These are phyloP conservation scores for Tychaedon coryphoeus DNA, from an alignment of 2,113 vertebrate genomes.

Conservation along the genomic window DNA sequence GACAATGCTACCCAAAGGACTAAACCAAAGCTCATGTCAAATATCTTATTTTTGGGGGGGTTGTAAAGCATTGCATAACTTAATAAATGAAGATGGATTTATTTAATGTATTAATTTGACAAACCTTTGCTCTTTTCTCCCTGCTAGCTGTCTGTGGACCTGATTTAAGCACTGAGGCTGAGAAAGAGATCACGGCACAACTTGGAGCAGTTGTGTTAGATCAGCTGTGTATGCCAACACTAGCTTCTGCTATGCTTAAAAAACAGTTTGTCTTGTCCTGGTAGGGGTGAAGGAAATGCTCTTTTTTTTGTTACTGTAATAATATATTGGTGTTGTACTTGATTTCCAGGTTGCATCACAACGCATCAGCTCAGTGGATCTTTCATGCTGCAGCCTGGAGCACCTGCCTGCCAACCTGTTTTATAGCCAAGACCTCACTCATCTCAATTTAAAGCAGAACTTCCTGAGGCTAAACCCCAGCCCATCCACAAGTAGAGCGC, in stretches of 20 bases:
- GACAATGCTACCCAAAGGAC: neutral
- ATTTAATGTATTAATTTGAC: neutral
- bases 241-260: neutral
- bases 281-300: neutral
- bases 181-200: neutral
- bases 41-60: neutral
- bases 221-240: neutral
- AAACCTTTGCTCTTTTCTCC: neutral
- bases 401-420: slow-evolving; percentile 93
- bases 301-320: neutral
- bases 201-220: neutral
- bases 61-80: fast-evolving
- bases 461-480: slow-evolving; percentile 79
- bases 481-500: slow-evolving; percentile 76
- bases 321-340: neutral
- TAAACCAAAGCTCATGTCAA: neutral
- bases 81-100: neutral
- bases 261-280: neutral
- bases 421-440: slow-evolving; percentile 98
- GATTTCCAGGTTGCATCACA: slow-evolving; percentile 90
- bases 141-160: neutral
- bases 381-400: slow-evolving; percentile 96
- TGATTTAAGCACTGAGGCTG: neutral
- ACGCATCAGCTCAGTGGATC: slow-evolving; percentile 95
- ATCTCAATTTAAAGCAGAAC: slow-evolving; percentile 98